A percentile compares a stretch with the other conserved stretches of the same genome.
phyloP scores from a whole-genome alignment of 2,797 vertebrate genomes.

The Lepilemur septentrionalis region DNA sequence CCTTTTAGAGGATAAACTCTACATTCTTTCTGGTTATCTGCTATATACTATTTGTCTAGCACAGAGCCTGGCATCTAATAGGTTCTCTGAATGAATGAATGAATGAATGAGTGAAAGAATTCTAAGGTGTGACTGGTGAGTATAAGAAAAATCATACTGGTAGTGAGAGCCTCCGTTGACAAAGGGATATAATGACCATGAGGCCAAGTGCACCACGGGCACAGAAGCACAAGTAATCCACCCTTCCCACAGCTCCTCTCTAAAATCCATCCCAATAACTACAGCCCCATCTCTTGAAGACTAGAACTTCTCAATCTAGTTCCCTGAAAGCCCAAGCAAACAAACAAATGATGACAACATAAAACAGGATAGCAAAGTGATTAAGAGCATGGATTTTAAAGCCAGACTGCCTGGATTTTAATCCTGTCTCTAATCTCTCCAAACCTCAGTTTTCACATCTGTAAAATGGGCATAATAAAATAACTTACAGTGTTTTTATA shows the following conservation, averaged over 20 bases:
- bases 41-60: neutral
- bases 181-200: neutral
- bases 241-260: neutral
- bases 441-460: neutral
- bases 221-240: neutral
- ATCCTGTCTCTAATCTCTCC: neutral
- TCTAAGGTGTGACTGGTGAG: neutral
- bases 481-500: neutral
- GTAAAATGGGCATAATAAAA: neutral
- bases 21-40: neutral
- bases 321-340: neutral
- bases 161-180: neutral
- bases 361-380: neutral
- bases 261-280: neutral
- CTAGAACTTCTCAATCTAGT: neutral
- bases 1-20: neutral
- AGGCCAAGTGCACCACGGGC: accelerated
- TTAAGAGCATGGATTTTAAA: neutral
- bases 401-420: neutral
- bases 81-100: neutral
- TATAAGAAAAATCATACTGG: neutral
- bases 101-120: neutral
- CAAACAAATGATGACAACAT: neutral
- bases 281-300: neutral
- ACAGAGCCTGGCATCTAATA: neutral